phyloP scores from a whole-genome alignment of 2,888 invertebrate species.

The Aquatica leii region DNA sequence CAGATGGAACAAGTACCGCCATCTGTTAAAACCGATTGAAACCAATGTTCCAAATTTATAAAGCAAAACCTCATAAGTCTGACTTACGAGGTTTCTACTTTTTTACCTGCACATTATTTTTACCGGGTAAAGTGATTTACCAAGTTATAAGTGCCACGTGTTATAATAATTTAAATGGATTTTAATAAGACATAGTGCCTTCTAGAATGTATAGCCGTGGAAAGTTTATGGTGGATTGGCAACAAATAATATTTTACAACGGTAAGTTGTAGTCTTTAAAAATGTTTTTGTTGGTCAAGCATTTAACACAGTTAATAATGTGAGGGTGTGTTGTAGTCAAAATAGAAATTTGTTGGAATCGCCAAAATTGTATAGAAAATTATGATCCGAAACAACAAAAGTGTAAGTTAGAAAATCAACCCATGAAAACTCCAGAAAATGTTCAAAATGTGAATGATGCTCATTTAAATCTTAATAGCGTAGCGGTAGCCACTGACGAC shows the following conservation, averaged over 20 bases:
- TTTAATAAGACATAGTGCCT: background rate
- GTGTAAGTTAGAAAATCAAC: background rate
- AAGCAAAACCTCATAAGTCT: too few species aligned
- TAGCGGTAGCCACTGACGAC: too few species aligned
- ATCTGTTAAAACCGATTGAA: background rate
- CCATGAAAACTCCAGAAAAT: background rate
- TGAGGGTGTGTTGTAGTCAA: too few species aligned
- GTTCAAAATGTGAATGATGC: background rate
- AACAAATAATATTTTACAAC: too few species aligned
- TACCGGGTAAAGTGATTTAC: constrained; percentile 1
- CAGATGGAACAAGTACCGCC: constrained; percentile 3
- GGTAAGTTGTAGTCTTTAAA: background rate
- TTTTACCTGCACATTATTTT: constrained; percentile 1
- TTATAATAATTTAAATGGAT: background rate
- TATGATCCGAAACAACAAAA: background rate
- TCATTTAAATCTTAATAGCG: background rate
- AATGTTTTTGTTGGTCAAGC: background rate
- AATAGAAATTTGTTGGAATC: too few species aligned
- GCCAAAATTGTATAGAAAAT: background rate
- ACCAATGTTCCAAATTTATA: too few species aligned
- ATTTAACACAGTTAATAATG: constrained; percentile 1
- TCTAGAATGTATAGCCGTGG: too few species aligned
- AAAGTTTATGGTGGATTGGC: background rate
- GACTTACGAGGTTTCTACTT: too few species aligned
- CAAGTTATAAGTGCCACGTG: background rate